Evolutionary conservation across 2,797 vertebrate genomes (phyloP).

Genomic region (Lepus townsendii): DNA sequence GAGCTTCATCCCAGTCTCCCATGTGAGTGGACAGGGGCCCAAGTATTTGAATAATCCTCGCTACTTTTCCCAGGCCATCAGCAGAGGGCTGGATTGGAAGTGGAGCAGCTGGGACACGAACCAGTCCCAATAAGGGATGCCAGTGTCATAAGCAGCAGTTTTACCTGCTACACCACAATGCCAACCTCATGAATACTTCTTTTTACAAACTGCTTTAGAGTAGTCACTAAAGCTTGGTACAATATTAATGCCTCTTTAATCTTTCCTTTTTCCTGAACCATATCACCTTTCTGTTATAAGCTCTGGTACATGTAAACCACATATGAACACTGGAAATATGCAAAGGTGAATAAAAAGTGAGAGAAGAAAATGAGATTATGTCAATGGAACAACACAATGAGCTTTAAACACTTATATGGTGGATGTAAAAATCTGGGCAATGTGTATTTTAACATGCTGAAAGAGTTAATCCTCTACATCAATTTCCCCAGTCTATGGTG

Average conservation of each 20-base stretch:
- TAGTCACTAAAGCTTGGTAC: not conserved
- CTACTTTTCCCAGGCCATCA: too few species aligned
- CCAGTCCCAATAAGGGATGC: too few species aligned
- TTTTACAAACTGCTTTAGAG: conserved; percentile 50
- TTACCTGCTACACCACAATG: too few species aligned
- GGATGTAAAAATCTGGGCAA: not conserved
- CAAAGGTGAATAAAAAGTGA: not conserved
- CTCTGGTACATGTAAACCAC: not conserved
- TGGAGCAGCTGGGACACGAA: too few species aligned
- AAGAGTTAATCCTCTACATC: not conserved
- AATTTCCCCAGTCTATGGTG: not conserved
- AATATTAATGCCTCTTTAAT: not conserved
- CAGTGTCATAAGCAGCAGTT: too few species aligned
- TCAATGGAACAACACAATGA: not conserved
- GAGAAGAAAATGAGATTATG: not conserved
- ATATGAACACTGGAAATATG: not conserved
- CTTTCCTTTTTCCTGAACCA: not conserved
- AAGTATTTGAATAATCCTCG: too few species aligned
- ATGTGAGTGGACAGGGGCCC: too few species aligned
- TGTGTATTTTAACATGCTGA: not conserved
- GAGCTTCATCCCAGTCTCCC: too few species aligned
- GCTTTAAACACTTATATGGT: not conserved
- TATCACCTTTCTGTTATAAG: not conserved
- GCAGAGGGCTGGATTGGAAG: too few species aligned
- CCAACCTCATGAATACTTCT: not conserved